These are phyloP conservation scores for Micromys minutus DNA, from an alignment of 2,113 vertebrate species.

Conservation along the genomic window DNA sequence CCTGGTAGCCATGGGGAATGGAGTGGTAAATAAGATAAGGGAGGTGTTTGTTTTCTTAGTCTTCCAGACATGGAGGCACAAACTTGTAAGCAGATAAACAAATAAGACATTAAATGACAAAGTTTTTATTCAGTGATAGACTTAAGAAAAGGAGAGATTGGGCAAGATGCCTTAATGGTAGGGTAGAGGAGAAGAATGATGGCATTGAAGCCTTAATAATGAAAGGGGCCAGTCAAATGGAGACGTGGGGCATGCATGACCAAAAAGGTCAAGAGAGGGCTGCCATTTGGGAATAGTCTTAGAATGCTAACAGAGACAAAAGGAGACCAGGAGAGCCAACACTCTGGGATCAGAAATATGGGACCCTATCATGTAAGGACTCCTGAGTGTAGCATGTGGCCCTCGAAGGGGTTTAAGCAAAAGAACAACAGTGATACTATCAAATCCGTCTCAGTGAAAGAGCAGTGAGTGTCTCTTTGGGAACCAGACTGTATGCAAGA, in stretches of 20 bases:
- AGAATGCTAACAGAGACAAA: neutral
- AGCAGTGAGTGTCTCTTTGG: neutral
- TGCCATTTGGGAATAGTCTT: neutral
- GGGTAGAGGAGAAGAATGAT: neutral
- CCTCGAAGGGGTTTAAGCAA: neutral
- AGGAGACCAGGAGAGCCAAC: neutral
- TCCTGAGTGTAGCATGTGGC: neutral
- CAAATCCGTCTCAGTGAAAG: neutral
- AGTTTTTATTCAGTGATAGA: too few species aligned
- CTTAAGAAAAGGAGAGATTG: neutral
- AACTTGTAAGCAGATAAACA: neutral
- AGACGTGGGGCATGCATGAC: neutral
- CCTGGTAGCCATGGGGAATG: neutral
- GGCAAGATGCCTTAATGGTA: neutral
- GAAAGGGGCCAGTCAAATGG: neutral
- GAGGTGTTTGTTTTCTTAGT: conserved; percentile 29
- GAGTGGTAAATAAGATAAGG: neutral
- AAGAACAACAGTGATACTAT: neutral
- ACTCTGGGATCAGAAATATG: neutral
- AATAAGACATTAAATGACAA: too few species aligned
- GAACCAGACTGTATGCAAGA: neutral
- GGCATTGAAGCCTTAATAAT: neutral
- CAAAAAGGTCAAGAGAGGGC: neutral
- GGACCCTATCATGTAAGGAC: neutral
- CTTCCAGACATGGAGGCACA: neutral